Base-by-base conservation (phyloP, 2,888 invertebrate species). In the Gibbula magus region DNA sequence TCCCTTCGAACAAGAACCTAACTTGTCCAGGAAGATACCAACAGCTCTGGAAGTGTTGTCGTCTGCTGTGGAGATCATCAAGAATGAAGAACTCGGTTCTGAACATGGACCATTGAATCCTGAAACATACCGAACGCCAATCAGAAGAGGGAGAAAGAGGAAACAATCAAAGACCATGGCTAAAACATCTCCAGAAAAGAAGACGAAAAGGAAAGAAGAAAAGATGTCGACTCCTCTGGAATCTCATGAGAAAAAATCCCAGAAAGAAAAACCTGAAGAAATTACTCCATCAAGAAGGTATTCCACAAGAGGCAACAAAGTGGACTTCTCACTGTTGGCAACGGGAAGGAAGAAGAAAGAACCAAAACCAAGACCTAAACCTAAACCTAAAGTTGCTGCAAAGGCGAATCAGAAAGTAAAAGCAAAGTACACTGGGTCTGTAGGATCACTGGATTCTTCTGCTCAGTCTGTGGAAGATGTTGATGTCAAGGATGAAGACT, bases 281-380 rank as follows among this genome's bases (percentile, higher is more conserved):
- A 1, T 45, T 7, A 45, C 45, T 7, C 45, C 45, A n/a, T n/a
- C n/a, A 45, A 79, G 73, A 54, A 70, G 53, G 20, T 79, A 77
- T 54, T 56, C 70, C 1, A 79, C 77, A 35, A 51, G 75, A 13
- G 74, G 77, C 2, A 74, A 75, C 25, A 77, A 61, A 35, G 53
- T 77, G 10, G 78, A 79, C 29, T 52, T 67, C 35, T 70, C 75
- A 8, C 22, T 75, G n/a, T 66, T 78, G 0, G 73, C 67, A 4
- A 75, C 67, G 18, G 70, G 66, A 45, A 75, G 56, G 16, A 76
- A 61, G 45, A 77, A 75, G 61, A 74, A 54, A 2, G 45, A 81
- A 2, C 20, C 4, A 18, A 22, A 75, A 10, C 1, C 20, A 20
- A 70, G 18, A 2, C 70, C 70, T 20, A 22, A 61, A 0, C 73